Base-by-base conservation (phyloP, 2,113 vertebrate species). In the Heterochromis multidens region DNA sequence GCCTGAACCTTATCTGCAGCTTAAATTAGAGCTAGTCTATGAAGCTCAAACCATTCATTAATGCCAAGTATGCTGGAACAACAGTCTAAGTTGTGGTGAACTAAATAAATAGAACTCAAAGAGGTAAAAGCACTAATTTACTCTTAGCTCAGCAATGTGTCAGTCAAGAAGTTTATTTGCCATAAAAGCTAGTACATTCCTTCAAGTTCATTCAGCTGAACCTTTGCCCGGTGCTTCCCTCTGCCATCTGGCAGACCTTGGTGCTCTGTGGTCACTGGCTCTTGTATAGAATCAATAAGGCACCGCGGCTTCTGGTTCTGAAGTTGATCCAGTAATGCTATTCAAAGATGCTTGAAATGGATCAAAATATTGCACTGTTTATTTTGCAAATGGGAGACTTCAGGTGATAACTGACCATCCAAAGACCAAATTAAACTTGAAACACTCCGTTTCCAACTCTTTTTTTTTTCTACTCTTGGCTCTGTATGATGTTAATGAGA, bases 281-380 rank as follows among this genome's bases (percentile, higher is more conserved):
- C 27, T 61, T 58, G 46, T 43, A 54, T 54, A 74, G 59, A 86
- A 91, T 88, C 84, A 88, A 82, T 86, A 58, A 77, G 70, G 33
- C 77, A 33, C 77, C 29, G 29, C 16, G 16, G 77, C 80, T 27
- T 91, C 72, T 52, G 85, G 83, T 82, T 82, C 60, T 81, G 80
- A 91, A 90, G 88, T 82, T 33, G 84, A 79, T 63, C 57, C 25
- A 87, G 80, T 67, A 35, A 12, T 43, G 62, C 58, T 88, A 77
- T 90, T 90, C 86, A 87, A 40, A 87, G 46, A 83, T 65, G 31
- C 77, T 88, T 87, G 89, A 79, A 88, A 83, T 61, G 37, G 33
- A 83, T 61, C 13, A 14, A 17, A 25, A 67, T 40, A 57, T 80
- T 86, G 21, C 54, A n/a, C 62, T 35, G 16, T 62, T 84, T 11